Conservation (phyloP, 2,888 invertebrate genomes). For the Drosophila vallismaia region DNA sequence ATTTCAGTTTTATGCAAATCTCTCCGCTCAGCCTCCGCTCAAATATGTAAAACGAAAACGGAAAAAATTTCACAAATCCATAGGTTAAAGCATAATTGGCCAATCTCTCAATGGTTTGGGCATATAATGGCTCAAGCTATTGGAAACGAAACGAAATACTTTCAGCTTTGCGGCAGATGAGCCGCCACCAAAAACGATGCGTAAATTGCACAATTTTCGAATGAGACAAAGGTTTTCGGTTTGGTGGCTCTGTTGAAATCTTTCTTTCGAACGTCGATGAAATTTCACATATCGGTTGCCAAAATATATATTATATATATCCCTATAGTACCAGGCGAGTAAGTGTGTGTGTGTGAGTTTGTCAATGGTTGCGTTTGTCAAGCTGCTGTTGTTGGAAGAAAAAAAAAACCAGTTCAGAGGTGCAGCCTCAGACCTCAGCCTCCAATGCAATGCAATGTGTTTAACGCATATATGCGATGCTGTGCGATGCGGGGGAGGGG, state of each 20-base stretch:
- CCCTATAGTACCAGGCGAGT: slow-evolving; percentile 1
- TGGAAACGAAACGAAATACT: slow-evolving; percentile 17
- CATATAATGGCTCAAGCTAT: slow-evolving; percentile 19
- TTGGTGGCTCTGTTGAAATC: slow-evolving; percentile 34
- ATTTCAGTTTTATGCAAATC: slow-evolving; percentile 66
- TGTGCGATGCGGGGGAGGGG: background rate
- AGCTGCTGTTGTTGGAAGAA: slow-evolving; percentile 9
- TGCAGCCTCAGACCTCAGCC: slow-evolving; percentile 45
- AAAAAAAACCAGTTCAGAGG: slow-evolving; percentile 48
- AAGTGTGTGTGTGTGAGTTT: slow-evolving; percentile 38
- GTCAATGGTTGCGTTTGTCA: slow-evolving; percentile 44
- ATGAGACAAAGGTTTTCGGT: slow-evolving; percentile 39
- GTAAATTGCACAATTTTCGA: slow-evolving; percentile 66
- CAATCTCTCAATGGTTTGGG: slow-evolving; percentile 32
- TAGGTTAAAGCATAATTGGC: slow-evolving; percentile 58
- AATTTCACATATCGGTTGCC: slow-evolving; percentile 46
- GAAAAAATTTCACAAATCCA: slow-evolving; percentile 53
- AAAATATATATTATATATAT: slow-evolving; percentile 22
- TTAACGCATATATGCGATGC: slow-evolving; percentile 50
- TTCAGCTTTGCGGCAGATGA: slow-evolving; percentile 36
- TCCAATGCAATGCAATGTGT: slow-evolving; percentile 44
- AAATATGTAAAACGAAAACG: slow-evolving; percentile 15
- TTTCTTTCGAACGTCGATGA: slow-evolving; percentile 28
- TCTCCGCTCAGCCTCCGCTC: slow-evolving; percentile 11
- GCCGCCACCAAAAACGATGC: slow-evolving; percentile 26